phyloP scores from a whole-genome alignment of 2,113 vertebrate species.

The Xyrauchen texanus region DNA sequence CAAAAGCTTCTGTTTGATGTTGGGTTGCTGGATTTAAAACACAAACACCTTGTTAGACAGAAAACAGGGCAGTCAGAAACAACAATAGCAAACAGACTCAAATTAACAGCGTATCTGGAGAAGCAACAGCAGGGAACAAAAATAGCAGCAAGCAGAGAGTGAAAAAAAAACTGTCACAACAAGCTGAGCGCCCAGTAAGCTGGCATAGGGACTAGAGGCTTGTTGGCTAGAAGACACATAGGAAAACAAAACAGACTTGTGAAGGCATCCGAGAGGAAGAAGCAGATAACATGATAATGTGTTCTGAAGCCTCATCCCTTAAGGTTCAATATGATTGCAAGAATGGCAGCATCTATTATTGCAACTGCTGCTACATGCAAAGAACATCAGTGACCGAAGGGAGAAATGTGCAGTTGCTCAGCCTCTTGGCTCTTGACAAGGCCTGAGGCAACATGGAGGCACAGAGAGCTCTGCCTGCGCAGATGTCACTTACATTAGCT shows the following conservation, averaged over 20 bases:
- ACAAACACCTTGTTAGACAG: constrained; percentile 33
- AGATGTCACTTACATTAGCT: constrained; percentile 58
- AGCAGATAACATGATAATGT: background rate
- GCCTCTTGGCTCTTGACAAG: too few species aligned
- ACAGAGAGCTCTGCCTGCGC: too few species aligned
- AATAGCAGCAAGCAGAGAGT: constrained; percentile 43
- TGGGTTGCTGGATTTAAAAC: constrained; percentile 75
- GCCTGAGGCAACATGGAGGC: too few species aligned
- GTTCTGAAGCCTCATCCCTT: constrained; percentile 16
- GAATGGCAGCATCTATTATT: background rate
- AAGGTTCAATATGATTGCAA: constrained; percentile 31
- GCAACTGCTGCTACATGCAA: constrained; percentile 23
- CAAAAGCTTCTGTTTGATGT: constrained; percentile 85
- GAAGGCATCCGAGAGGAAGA: constrained; percentile 35
- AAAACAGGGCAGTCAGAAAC: constrained; percentile 11
- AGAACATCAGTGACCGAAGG: constrained; percentile 15
- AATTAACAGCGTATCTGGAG: constrained; percentile 20
- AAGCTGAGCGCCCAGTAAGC: background rate
- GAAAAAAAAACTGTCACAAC: constrained; percentile 35
- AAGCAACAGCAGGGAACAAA: constrained; percentile 35
- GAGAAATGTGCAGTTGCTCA: too few species aligned
- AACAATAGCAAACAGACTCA: constrained; percentile 25
- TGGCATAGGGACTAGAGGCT: constrained; percentile 13
- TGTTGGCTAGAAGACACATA: constrained; percentile 3
- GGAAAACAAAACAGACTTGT: constrained; percentile 40